These are phyloP conservation scores for Scortum barcoo DNA, from an alignment of 2,113 vertebrate genomes.

Conservation along the genomic window DNA sequence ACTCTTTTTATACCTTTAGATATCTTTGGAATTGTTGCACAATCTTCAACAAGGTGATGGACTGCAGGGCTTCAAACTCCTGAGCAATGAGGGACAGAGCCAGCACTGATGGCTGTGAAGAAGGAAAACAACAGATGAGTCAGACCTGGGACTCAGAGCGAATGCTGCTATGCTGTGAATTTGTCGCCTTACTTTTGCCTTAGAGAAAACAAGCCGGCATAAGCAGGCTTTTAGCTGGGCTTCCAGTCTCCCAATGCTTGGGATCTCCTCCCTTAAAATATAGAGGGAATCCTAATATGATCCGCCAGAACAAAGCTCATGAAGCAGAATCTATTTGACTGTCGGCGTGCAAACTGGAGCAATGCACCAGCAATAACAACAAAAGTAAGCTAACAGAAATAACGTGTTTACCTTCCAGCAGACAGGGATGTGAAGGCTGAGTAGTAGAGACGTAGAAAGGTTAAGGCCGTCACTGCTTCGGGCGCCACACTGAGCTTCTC, in stretches of 20 bases:
- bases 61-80: constrained; percentile 91
- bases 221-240: constrained; percentile 97
- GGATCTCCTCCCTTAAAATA: constrained; percentile 89
- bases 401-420: constrained; percentile 88
- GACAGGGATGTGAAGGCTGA: constrained; percentile 87
- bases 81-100: constrained; percentile 95
- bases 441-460: constrained; percentile 97
- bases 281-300: constrained; percentile 69
- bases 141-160: not conserved
- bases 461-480: constrained; percentile 96
- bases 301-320: constrained; percentile 52
- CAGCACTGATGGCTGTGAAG: constrained; percentile 93
- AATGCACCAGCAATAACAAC: constrained; percentile 6
- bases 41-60: constrained; percentile 88
- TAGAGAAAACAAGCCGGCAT: constrained; percentile 94
- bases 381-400: not conserved
- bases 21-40: constrained; percentile 91
- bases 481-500: constrained; percentile 95
- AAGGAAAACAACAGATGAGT: constrained; percentile 6
- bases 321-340: constrained; percentile 52
- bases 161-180: constrained; percentile 52
- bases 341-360: constrained; percentile 41
- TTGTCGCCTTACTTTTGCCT: constrained; percentile 91
- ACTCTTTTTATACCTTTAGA: constrained; percentile 86
- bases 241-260: constrained; percentile 95